Evolutionary conservation across 2,888 invertebrate genomes (phyloP).

Genomic region (Antheraea assamensis): DNA sequence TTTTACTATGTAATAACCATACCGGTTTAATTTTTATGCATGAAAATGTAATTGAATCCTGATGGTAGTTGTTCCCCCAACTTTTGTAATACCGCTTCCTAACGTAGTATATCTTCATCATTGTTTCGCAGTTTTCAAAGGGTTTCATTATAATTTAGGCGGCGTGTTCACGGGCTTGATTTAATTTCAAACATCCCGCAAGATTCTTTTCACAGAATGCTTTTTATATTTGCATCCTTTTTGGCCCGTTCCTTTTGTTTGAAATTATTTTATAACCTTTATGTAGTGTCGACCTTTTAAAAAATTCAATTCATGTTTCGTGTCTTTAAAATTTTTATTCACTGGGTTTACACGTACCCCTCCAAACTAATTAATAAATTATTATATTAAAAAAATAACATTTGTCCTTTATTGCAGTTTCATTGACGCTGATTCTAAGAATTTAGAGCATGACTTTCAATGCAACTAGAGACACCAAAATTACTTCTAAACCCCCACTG

Average conservation of each 20-base stretch:
- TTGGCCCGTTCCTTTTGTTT: slow-evolving; percentile 7
- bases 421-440: too few species aligned
- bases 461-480: too few species aligned
- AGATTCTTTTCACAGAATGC: slow-evolving; percentile 33
- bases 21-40: too few species aligned
- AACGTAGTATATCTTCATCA: slow-evolving; percentile 7
- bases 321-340: neutral
- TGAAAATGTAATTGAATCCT: neutral
- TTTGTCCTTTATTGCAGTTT: too few species aligned
- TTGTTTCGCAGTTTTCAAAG: slow-evolving; percentile 6
- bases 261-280: slow-evolving; percentile 1
- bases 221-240: slow-evolving; percentile 18
- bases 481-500: too few species aligned
- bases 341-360: neutral
- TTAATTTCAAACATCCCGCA: slow-evolving; percentile 52
- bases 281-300: slow-evolving; percentile 3
- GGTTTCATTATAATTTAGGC: slow-evolving; percentile 50
- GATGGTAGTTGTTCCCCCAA: neutral
- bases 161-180: slow-evolving; percentile 50
- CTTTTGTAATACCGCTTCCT: neutral
- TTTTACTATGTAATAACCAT: too few species aligned
- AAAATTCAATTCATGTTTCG: neutral
- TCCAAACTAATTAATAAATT: neutral
- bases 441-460: too few species aligned
- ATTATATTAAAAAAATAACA: neutral